Conservation (phyloP, 2,797 vertebrate species). For the Poecilia gillii region DNA sequence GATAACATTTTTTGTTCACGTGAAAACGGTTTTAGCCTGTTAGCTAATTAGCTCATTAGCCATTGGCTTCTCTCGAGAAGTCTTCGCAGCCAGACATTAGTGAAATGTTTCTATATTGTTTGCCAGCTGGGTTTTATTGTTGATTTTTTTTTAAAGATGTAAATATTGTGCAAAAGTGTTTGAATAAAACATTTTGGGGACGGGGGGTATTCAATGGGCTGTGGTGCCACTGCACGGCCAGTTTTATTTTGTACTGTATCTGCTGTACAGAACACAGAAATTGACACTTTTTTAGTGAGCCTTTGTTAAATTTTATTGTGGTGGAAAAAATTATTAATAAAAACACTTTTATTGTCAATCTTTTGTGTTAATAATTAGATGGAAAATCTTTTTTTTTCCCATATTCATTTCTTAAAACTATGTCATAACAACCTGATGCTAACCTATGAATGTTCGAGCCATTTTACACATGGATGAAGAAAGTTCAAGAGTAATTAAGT, state of each 20-base stretch:
- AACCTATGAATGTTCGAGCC: not conserved
- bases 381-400: not conserved
- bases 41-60: conserved; percentile 40
- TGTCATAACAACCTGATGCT: not conserved
- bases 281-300: conserved; percentile 94
- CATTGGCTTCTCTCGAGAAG: conserved; percentile 26
- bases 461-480: not conserved
- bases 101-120: conserved; percentile 85
- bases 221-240: conserved; percentile 91
- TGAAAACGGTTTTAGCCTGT: conserved; percentile 46
- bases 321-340: conserved; percentile 83
- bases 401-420: not conserved
- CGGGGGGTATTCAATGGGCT: conserved; percentile 81
- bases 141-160: conserved; percentile 76
- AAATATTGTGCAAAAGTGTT: conserved; percentile 80
- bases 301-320: conserved; percentile 99
- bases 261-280: conserved; percentile 96
- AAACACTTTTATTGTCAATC: conserved; percentile 80
- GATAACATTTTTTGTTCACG: conserved; percentile 8
- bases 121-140: conserved; percentile 82
- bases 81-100: conserved; percentile 52
- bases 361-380: conserved; percentile 17
- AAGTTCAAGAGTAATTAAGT: not conserved
- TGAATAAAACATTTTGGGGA: conserved; percentile 38
- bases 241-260: conserved; percentile 94